A percentile compares a stretch with the other conserved stretches of the same genome.
Evolutionary conservation across 2,797 vertebrate species (phyloP).

Genomic region (Xenopus petersii): DNA sequence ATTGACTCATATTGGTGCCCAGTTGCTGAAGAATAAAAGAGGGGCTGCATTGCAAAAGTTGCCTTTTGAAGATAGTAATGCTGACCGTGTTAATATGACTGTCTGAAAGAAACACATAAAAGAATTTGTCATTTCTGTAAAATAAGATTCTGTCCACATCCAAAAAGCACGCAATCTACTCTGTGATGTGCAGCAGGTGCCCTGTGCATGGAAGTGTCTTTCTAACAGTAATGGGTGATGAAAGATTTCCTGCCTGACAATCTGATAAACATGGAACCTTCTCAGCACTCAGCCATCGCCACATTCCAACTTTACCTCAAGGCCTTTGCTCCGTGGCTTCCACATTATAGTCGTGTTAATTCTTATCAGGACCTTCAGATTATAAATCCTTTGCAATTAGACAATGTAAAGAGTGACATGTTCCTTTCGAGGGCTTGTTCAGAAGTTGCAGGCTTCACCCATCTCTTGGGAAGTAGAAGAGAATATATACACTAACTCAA

Average conservation of each 20-base stretch:
- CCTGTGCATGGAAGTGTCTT: slow-evolving; percentile 13
- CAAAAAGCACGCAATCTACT: not conserved
- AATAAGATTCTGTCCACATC: not conserved
- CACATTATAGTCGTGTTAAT: slow-evolving; percentile 11
- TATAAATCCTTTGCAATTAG: not conserved
- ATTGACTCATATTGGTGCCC: too few relatives aligned
- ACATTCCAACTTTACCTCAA: slow-evolving; percentile 10
- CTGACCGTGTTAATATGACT: not conserved
- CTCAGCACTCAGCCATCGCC: slow-evolving; percentile 26
- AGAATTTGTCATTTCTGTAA: too few relatives aligned
- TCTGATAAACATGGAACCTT: slow-evolving; percentile 13
- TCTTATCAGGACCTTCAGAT: slow-evolving; percentile 13
- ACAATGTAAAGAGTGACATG: not conserved
- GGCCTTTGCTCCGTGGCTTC: not conserved
- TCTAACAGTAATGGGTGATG: slow-evolving; percentile 8
- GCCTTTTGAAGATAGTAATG: too few relatives aligned
- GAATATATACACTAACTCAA: too few relatives aligned
- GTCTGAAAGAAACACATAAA: not conserved
- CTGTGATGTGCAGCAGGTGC: not conserved
- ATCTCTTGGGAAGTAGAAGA: too few relatives aligned
- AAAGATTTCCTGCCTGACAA: slow-evolving; percentile 7
- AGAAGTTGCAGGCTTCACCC: not conserved
- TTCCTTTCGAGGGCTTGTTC: not conserved
- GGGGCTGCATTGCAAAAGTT: too few relatives aligned
- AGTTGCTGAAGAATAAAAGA: too few relatives aligned